Base-by-base conservation (phyloP, 1,140 invertebrate species). In the Atta colombica region DNA sequence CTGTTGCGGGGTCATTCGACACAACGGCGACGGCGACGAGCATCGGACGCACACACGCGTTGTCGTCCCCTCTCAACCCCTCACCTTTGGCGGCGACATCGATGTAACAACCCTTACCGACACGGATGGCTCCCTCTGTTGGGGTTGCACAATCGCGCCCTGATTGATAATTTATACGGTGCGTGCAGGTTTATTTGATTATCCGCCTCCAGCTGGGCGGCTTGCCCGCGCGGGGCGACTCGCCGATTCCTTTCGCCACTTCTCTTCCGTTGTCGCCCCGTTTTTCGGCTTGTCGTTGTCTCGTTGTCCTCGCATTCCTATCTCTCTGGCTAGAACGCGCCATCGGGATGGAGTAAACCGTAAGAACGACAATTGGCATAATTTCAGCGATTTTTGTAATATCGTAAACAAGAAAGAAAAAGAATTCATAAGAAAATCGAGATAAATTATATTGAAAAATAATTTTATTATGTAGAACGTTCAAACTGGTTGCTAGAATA, bases 141-240 rank as follows among this genome's bases (percentile, higher is more conserved):
- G 91, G 94, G 94, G 93, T 94, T 93, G 91, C 94, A 95, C 94
- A 95, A 95, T 95, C 94, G 94, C 91, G 90, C 85, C 91, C 94
- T 95, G 94, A 95, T 95, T 95, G 94, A 95, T 95, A 95, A 95
- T 95, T 95, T 95, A 95, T 95, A 94, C 94, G 92, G 94, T 95
- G 94, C 94, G 94, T 94, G 93, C 91, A 94, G 93, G 94, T 95
- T 69, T 95, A 95, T 95, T 95, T 95, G 94, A 95, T 95, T 95
- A 95, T 94, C 93, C 87, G 88, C 92, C 89, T 87, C 87, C 82
- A 86, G 81, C 85, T 88, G 90, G 77, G 81, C 69, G 72, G 87
- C 81, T 63, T 80, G 25, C 58, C 60, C 31, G 35, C 58, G 60
- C 61, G 86, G 69, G 69, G 45, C 61, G 60, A 21, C 28, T 85